Base-by-base conservation (phyloP, 2,888 invertebrate genomes). In the Ephialtes manifestator region DNA sequence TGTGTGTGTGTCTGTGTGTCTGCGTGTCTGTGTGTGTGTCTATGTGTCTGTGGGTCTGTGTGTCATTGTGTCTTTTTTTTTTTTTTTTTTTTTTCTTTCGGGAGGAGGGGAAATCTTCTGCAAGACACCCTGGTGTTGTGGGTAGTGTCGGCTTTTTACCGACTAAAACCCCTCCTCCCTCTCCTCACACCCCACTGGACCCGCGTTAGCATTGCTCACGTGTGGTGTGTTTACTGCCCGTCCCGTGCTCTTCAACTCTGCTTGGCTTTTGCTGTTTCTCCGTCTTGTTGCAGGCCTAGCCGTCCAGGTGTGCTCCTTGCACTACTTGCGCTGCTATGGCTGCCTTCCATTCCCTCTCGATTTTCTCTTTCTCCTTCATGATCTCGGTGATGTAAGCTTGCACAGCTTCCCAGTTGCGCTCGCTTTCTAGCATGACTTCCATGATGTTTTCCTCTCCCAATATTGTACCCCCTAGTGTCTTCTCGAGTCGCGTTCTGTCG, bases 141-240 rank as follows among this genome's bases (percentile, higher is more conserved):
- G 48, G 70, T 70, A 68, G 70, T 70, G 70, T 70, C 70, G 43
- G 70, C 46, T 48, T 70, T 18, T 31, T 55, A 72, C 74, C 35
- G 74, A 74, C 60, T 58, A 74, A 74, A 74, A 74, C 58, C 74
- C 74, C 74, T 39, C 60, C 75, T 60, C 75, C 51, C 31, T 72
- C 35, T 24, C 55, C 72, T 11, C 58, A 13, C 60, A 18, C 74
- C 60, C 35, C 18, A 31, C 28, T 18, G 75, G 60, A 18, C n/a
- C n/a, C 15, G 48, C 75, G n/a, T 75, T 75, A 35, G 60, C 48
- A 60, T 75, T 51, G 11, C 72, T 72, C 28, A 4, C 11, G 35
- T 18, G 43, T 51, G 28, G 24, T 58, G 71, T 51, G 28, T 53
- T 71, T 53, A 31, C 18, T 55, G 35, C 71, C 71, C 53, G 15